Evolutionary conservation across 64 coral and sea anemone genomes (phyloP).

Genomic region (Cladopsammia gracilis): DNA sequence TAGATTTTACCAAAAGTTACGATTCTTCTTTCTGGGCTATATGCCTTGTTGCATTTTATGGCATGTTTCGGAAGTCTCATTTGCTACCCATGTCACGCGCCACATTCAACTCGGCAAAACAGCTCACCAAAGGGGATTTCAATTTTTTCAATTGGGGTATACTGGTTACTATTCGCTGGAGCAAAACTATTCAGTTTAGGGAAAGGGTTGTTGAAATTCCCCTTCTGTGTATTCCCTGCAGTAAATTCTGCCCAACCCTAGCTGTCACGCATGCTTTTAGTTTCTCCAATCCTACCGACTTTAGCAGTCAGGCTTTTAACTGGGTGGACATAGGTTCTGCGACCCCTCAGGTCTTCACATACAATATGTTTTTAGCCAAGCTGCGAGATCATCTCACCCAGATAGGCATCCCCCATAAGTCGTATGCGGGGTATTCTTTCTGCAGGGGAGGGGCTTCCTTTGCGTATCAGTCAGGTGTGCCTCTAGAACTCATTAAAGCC

Average conservation of each 20-base stretch:
- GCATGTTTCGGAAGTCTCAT: too few relatives aligned
- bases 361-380: too few relatives aligned
- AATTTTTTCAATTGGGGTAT: not conserved
- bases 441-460: too few relatives aligned
- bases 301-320: not conserved
- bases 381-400: too few relatives aligned
- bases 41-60: too few relatives aligned
- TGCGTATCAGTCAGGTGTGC: too few relatives aligned
- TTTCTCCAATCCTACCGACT: not conserved
- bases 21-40: not conserved
- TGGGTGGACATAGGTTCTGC: too few relatives aligned
- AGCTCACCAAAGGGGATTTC: conserved; percentile 9
- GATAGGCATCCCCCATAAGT: too few relatives aligned
- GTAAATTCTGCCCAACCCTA: not conserved
- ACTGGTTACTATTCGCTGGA: conserved; percentile 15
- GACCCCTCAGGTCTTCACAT: too few relatives aligned
- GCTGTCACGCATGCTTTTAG: conserved; percentile 2
- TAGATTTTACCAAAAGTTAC: not conserved
- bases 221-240: not conserved
- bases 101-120: not conserved
- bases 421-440: too few relatives aligned
- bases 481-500: too few relatives aligned
- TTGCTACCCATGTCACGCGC: too few relatives aligned
- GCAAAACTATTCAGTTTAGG: conserved; percentile 35
- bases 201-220: conserved; percentile 32